A percentile compares a stretch with the other conserved stretches of the same genome.
Evolutionary conservation across 2,113 vertebrate genomes (phyloP).

Genomic region (Suricata suricatta): DNA sequence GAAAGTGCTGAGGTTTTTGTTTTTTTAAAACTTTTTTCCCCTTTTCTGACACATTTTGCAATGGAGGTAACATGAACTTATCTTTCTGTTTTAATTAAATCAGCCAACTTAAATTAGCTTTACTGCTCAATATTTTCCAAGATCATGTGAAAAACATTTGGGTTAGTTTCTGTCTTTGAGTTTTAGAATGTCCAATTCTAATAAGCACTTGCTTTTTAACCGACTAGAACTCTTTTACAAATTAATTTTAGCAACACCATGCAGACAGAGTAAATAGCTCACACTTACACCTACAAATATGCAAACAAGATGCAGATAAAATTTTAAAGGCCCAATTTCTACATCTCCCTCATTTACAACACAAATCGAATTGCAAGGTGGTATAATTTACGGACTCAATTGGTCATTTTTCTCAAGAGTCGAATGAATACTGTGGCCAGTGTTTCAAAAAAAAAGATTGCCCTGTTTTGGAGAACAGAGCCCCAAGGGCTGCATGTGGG

Average conservation of each 20-base stretch:
- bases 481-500: neutral
- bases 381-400: neutral
- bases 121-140: neutral
- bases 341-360: neutral
- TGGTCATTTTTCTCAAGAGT: neutral
- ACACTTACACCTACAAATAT: neutral
- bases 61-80: neutral
- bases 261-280: neutral
- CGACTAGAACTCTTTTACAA: neutral
- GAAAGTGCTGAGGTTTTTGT: neutral
- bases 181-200: neutral
- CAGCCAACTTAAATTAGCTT: neutral
- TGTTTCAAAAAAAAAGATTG: neutral
- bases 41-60: neutral
- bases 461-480: neutral
- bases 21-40: too few relatives aligned
- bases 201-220: neutral
- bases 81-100: neutral
- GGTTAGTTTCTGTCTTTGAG: neutral
- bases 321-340: neutral
- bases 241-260: neutral
- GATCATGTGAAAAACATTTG: neutral
- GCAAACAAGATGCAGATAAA: neutral
- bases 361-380: neutral
- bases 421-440: neutral